A percentile compares a stretch with the other conserved stretches of the same genome.
Conservation (phyloP, 1,140 invertebrate species). For the Pemphigus obesinymphae region DNA sequence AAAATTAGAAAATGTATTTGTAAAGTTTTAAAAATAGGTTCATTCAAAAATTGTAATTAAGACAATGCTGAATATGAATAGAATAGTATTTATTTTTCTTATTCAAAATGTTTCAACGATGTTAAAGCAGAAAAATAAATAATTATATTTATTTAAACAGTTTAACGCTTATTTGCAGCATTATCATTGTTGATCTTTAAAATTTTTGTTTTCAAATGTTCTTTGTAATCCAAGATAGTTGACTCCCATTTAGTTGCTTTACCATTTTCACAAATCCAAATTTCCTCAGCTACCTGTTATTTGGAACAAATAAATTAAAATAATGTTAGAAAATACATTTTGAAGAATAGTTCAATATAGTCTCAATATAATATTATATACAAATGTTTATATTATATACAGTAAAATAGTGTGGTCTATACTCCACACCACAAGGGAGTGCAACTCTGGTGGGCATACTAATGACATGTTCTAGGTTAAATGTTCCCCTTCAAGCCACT, state of each 20-base stretch:
- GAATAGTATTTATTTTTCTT: not conserved
- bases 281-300: conserved; percentile 91
- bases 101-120: conserved; percentile 4
- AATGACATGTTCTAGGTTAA: too few relatives aligned
- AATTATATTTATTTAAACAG: not conserved
- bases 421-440: too few relatives aligned
- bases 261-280: conserved; percentile 98
- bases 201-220: conserved; percentile 82
- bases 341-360: too few relatives aligned
- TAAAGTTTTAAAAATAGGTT: not conserved
- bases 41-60: not conserved
- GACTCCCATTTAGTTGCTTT: conserved; percentile 95
- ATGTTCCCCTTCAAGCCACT: too few relatives aligned
- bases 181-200: not conserved
- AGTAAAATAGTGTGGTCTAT: too few relatives aligned
- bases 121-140: conserved; percentile 12
- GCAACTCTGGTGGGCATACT: too few relatives aligned
- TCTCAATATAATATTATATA: too few relatives aligned
- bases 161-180: conserved; percentile 13
- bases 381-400: too few relatives aligned
- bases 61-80: not conserved
- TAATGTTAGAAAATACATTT: too few relatives aligned
- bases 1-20: not conserved
- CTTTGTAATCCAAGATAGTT: conserved; percentile 93
- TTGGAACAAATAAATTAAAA: too few relatives aligned